Evolutionary conservation across 2,888 invertebrate species (phyloP).

Genomic region (Trilocha varians): DNA sequence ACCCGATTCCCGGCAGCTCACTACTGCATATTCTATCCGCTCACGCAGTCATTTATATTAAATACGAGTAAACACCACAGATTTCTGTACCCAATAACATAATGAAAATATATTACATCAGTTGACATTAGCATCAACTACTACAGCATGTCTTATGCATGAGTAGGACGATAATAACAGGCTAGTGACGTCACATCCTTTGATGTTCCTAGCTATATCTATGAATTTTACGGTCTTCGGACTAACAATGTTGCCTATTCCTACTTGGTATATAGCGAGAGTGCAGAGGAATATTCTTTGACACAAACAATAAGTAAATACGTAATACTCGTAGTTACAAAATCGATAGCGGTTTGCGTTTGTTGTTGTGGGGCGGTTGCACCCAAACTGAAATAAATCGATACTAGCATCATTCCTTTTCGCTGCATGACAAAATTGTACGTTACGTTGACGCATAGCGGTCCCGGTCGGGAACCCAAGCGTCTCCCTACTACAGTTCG

Average conservation of each 20-base stretch:
- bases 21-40: background rate
- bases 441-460: too few relatives aligned
- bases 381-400: too few relatives aligned
- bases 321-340: too few relatives aligned
- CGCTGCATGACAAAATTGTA: too few relatives aligned
- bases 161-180: slow-evolving; percentile 14
- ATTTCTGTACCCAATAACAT: background rate
- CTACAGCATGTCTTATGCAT: slow-evolving; percentile 6
- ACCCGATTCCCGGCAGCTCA: background rate
- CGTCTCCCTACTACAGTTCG: too few relatives aligned
- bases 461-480: too few relatives aligned
- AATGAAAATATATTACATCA: slow-evolving; percentile 6
- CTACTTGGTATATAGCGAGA: background rate
- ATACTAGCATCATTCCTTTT: too few relatives aligned
- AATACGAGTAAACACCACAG: background rate
- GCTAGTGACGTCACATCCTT: slow-evolving; percentile 23
- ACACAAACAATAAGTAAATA: too few relatives aligned
- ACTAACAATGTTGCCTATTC: slow-evolving; percentile 5
- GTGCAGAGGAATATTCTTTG: too few relatives aligned
- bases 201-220: slow-evolving; percentile 14
- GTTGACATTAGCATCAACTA: slow-evolving; percentile 6
- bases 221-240: slow-evolving; percentile 16
- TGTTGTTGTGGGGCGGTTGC: too few relatives aligned
- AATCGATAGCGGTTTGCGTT: too few relatives aligned
- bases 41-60: background rate